phyloP scores from a whole-genome alignment of 2,888 invertebrate species.

The Buathra laborator region DNA sequence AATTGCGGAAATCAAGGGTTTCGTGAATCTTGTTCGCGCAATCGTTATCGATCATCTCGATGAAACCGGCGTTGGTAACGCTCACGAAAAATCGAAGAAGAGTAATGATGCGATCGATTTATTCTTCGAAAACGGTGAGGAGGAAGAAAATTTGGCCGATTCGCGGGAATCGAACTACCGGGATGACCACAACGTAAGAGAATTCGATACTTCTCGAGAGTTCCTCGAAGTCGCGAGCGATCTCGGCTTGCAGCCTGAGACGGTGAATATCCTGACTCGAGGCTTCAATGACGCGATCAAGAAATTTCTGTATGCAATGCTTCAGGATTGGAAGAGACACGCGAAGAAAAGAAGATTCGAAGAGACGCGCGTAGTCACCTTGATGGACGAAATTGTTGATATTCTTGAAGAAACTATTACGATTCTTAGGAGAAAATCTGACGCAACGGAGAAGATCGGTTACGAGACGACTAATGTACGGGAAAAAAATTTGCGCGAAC shows the following conservation, averaged over 20 bases:
- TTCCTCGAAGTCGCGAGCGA: neutral
- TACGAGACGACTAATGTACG: too few relatives aligned
- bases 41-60: constrained; percentile 37
- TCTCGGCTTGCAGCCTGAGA: neutral
- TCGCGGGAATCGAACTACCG: neutral
- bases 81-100: neutral
- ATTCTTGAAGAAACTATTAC: too few relatives aligned
- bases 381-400: neutral
- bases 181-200: neutral
- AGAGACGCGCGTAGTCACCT: neutral
- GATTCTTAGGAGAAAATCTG: neutral
- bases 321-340: neutral
- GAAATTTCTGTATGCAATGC: neutral
- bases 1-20: constrained; percentile 7
- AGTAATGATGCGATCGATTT: neutral
- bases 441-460: neutral
- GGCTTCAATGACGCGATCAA: constrained; percentile 2
- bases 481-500: too few relatives aligned
- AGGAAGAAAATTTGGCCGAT: constrained; percentile 9
- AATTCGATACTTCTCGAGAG: neutral
- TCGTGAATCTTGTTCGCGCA: constrained; percentile 21
- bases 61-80: constrained; percentile 12
- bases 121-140: neutral
- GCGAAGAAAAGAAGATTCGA: neutral
- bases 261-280: neutral